Conservation (phyloP, 1,140 invertebrate genomes). For the Drosophila ambigua region DNA sequence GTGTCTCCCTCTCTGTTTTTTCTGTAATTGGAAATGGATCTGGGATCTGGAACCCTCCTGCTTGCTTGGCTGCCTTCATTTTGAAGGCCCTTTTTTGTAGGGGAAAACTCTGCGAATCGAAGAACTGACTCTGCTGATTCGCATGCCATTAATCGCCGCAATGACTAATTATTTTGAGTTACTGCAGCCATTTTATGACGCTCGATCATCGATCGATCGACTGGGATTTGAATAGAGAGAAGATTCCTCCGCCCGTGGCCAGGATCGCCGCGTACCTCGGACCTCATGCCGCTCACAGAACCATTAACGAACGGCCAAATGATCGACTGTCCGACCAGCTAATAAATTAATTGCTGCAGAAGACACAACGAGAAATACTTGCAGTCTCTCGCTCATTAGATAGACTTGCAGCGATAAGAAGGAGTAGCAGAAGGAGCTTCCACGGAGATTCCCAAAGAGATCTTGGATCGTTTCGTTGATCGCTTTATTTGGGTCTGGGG, state of each 20-base stretch:
- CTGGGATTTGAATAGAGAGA: constrained; percentile 4
- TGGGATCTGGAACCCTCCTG: not conserved
- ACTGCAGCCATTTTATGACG: constrained; percentile 44
- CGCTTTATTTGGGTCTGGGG: constrained; percentile 51
- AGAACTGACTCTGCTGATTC: constrained; percentile 13
- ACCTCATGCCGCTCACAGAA: constrained; percentile 60
- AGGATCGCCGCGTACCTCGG: not conserved
- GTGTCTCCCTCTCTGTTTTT: constrained; percentile 1
- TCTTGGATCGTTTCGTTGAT: constrained; percentile 18
- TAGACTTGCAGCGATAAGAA: constrained; percentile 35
- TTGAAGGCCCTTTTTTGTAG: no score
- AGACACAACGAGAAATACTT: constrained; percentile 17
- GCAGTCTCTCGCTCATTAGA: constrained; percentile 50
- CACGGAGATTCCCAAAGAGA: no score
- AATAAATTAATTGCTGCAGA: constrained; percentile 61
- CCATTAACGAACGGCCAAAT: constrained; percentile 42
- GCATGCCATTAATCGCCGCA: constrained; percentile 45
- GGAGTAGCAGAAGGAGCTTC: not conserved
- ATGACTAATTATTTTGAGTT: constrained; percentile 71
- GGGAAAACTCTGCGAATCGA: not conserved
- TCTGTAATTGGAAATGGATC: not conserved
- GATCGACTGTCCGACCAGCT: constrained; percentile 49
- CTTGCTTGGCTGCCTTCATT: not conserved
- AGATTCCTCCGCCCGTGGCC: not conserved
- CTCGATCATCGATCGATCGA: constrained; percentile 26